A percentile compares a stretch with the other conserved stretches of the same genome.
phyloP scores from a whole-genome alignment of 2,113 vertebrate genomes.

The Phycodurus eques region DNA sequence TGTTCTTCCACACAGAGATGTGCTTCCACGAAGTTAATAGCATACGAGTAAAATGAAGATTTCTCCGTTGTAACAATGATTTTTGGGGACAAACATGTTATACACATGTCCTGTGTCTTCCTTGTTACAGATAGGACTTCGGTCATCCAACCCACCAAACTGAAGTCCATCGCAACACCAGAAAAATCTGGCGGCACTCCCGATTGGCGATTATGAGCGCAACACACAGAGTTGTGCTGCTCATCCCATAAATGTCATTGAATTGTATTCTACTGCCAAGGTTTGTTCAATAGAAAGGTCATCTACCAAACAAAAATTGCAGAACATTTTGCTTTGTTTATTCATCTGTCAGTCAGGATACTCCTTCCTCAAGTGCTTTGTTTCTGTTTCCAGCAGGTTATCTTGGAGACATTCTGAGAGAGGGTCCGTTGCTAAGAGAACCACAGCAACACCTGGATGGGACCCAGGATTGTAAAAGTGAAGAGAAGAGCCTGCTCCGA shows the following conservation, averaged over 20 bases:
- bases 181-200: not conserved
- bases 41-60: not conserved
- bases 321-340: constrained; percentile 31
- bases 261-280: not conserved
- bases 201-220: not conserved
- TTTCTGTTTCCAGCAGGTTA: constrained; percentile 51
- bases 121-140: not conserved
- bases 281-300: not conserved
- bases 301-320: not conserved
- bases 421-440: constrained; percentile 42
- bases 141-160: not conserved
- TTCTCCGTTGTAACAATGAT: not conserved
- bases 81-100: not conserved
- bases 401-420: constrained; percentile 40
- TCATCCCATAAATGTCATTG: not conserved
- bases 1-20: not conserved
- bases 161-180: not conserved
- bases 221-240: not conserved
- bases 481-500: constrained; percentile 39
- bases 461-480: constrained; percentile 60
- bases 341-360: constrained; percentile 45
- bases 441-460: constrained; percentile 48
- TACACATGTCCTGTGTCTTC: not conserved
- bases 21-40: not conserved
- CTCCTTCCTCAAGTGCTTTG: constrained; percentile 41